These are phyloP conservation scores for Irena cyanogastra DNA, from an alignment of 2,113 vertebrate genomes.

Conservation along the genomic window DNA sequence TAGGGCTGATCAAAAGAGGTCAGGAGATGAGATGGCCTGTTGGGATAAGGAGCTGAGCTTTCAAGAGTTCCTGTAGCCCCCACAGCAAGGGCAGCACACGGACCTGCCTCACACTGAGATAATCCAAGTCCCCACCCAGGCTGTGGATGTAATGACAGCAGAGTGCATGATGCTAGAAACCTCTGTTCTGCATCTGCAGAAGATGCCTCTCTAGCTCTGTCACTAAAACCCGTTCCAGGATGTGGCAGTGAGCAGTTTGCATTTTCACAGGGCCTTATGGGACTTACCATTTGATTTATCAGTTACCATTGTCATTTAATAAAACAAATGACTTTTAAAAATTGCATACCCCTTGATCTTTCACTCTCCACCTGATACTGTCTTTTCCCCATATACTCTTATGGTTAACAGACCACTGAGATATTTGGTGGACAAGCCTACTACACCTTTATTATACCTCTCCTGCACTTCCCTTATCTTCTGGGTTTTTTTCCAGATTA, in stretches of 20 bases:
- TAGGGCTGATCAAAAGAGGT: neutral
- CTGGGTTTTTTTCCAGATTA: neutral
- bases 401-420: neutral
- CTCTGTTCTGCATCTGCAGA: neutral
- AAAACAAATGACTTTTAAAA: neutral
- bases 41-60: neutral
- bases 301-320: neutral
- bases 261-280: neutral
- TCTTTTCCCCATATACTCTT: neutral
- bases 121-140: neutral
- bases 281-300: neutral
- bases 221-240: neutral
- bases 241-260: neutral
- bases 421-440: neutral
- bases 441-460: neutral
- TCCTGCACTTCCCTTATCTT: neutral
- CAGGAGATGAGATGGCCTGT: neutral
- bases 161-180: neutral
- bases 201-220: neutral
- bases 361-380: neutral
- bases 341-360: neutral
- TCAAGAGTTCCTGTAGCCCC: neutral
- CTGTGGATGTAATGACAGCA: accelerated
- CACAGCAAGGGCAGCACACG: accelerated
- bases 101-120: neutral